Evolutionary conservation across 2,113 vertebrate genomes (phyloP).

Genomic region (Tachysurus fulvidraco): DNA sequence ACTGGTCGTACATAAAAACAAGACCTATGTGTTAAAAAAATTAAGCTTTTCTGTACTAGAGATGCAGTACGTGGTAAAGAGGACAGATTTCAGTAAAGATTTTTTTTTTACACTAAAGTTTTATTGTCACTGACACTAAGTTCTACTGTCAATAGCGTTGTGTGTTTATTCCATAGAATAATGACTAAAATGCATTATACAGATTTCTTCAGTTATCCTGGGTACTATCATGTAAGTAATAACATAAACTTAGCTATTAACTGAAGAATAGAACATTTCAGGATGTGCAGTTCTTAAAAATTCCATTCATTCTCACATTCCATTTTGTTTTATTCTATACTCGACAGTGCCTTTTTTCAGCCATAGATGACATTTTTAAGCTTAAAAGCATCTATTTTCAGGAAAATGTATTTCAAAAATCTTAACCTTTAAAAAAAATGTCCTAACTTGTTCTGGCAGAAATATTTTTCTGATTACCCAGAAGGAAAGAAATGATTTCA

Average conservation of each 20-base stretch:
- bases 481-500: slow-evolving; percentile 2
- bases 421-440: neutral
- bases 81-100: slow-evolving; percentile 46
- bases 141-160: too few relatives aligned
- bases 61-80: slow-evolving; percentile 26
- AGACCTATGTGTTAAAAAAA: neutral
- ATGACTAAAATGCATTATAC: too few relatives aligned
- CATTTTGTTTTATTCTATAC: neutral
- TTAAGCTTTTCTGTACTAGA: slow-evolving; percentile 44
- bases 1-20: neutral
- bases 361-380: neutral
- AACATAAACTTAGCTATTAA: too few relatives aligned
- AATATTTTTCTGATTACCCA: slow-evolving; percentile 13
- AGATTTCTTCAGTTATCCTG: too few relatives aligned
- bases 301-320: neutral
- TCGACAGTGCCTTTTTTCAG: neutral
- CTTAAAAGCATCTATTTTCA: neutral
- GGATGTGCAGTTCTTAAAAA: neutral
- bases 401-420: neutral
- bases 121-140: too few relatives aligned
- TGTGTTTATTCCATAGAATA: too few relatives aligned
- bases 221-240: too few relatives aligned
- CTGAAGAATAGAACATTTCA: neutral
- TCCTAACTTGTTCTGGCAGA: slow-evolving; percentile 16
- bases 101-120: too few relatives aligned